These are phyloP conservation scores for Drosophila subobscura DNA, from an alignment of 1,140 invertebrate genomes.

Conservation along the genomic window DNA sequence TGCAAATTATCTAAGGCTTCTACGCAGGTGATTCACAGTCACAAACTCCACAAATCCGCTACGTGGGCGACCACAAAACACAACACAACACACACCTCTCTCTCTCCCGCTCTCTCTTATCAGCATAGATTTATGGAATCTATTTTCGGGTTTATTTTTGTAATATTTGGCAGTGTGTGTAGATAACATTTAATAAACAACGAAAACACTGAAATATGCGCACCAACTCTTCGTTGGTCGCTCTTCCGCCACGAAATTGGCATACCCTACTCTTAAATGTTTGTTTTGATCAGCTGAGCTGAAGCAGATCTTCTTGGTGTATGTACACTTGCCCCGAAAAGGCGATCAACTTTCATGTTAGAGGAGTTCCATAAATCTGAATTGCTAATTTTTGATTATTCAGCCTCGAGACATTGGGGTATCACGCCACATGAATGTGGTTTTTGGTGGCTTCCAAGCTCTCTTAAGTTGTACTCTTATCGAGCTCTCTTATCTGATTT, in stretches of 20 bases:
- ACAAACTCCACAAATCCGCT: neutral
- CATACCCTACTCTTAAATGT: too few species aligned
- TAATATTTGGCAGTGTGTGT: neutral
- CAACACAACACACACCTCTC: too few species aligned
- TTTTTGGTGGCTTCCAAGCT: neutral
- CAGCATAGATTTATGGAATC: conserved; percentile 45
- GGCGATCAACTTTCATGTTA: neutral
- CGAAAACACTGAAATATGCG: neutral
- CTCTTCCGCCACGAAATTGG: too few species aligned
- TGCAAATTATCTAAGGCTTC: neutral
- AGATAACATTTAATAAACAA: conserved; percentile 43
- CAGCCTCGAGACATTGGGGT: neutral
- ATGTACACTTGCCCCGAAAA: neutral
- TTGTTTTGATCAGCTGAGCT: too few species aligned
- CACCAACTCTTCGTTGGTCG: too few species aligned
- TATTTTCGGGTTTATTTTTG: conserved; percentile 44
- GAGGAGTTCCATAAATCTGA: conserved; percentile 20
- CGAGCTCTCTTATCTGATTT: neutral
- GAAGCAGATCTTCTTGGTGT: too few species aligned
- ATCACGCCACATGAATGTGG: conserved; percentile 43
- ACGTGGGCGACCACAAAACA: too few species aligned
- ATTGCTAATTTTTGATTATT: conserved; percentile 41
- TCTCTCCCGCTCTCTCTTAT: conserved; percentile 36
- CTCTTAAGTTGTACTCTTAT: conserved; percentile 23
- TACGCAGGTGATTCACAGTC: conserved; percentile 42